Evolutionary conservation across 2,888 invertebrate genomes (phyloP).

Genomic region (Volucella inanis): DNA sequence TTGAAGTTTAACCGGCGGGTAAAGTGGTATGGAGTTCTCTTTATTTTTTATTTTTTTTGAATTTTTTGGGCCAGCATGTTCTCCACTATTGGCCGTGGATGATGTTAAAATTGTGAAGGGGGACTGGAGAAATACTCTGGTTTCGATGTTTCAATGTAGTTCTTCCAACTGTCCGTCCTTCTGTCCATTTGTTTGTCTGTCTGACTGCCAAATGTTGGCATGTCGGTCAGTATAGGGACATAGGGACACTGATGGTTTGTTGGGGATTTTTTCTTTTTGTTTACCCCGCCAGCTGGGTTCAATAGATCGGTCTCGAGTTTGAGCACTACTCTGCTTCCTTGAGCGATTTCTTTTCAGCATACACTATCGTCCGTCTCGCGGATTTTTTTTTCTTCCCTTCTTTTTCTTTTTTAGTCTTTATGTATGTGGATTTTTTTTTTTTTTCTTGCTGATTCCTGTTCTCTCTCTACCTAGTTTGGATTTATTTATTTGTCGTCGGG

Average conservation of each 20-base stretch:
- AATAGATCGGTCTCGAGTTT: constrained; percentile 56
- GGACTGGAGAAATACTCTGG: constrained; percentile 68
- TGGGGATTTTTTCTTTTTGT: constrained; percentile 53
- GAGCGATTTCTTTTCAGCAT: constrained; percentile 67
- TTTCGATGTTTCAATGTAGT: constrained; percentile 71
- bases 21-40: constrained; percentile 21
- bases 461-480: constrained; percentile 70
- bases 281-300: constrained; percentile 54
- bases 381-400: constrained; percentile 74
- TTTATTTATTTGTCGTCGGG: constrained; percentile 72
- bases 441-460: constrained; percentile 59
- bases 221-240: constrained; percentile 53
- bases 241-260: constrained; percentile 27
- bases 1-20: constrained; percentile 56
- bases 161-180: constrained; percentile 31
- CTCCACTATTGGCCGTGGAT: constrained; percentile 69
- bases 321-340: constrained; percentile 68
- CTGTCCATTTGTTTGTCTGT: constrained; percentile 24
- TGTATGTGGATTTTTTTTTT: constrained; percentile 75
- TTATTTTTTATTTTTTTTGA: constrained; percentile 15
- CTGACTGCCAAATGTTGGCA: constrained; percentile 51
- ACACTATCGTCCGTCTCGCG: constrained; percentile 71
- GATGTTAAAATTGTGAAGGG: constrained; percentile 21
- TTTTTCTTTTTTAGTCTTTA: constrained; percentile 60
- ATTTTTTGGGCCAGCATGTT: constrained; percentile 44